Conservation (phyloP, 2,888 invertebrate genomes). For the Drosophila peninsularis region DNA sequence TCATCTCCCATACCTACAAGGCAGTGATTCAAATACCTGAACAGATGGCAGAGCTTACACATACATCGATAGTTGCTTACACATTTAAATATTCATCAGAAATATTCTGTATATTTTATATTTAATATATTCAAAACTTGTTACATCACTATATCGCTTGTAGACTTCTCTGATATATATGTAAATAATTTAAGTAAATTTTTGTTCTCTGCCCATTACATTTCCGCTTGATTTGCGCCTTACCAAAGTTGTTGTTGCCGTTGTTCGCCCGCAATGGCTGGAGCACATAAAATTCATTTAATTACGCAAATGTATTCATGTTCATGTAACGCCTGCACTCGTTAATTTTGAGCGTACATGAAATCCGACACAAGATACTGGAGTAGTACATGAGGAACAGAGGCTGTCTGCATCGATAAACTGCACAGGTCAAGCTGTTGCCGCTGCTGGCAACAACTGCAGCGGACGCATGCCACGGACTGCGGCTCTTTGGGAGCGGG, state of each 20-base stretch:
- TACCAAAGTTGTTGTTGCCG: background rate
- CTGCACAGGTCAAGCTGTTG: slow-evolving; percentile 47
- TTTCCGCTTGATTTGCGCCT: slow-evolving; percentile 8
- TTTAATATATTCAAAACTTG: background rate
- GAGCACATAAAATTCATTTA: slow-evolving; percentile 15
- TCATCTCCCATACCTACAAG: background rate
- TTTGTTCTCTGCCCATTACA: background rate
- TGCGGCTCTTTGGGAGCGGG: slow-evolving; percentile 4
- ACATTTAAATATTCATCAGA: too few species aligned
- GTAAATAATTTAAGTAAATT: background rate
- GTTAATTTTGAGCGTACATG: slow-evolving; percentile 28
- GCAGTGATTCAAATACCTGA: background rate
- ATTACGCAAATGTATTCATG: slow-evolving; percentile 38
- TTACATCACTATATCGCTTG: background rate
- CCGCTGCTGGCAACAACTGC: slow-evolving; percentile 24
- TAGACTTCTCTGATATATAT: background rate
- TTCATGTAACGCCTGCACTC: slow-evolving; percentile 36
- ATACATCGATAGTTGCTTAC: background rate
- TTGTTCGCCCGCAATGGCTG: background rate
- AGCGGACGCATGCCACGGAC: slow-evolving; percentile 13
- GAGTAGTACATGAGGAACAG: slow-evolving; percentile 10
- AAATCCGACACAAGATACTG: slow-evolving; percentile 27
- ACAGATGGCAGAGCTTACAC: background rate
- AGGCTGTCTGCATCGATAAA: slow-evolving; percentile 21
- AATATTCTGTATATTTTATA: background rate